These are phyloP conservation scores for Rallus limicola DNA, from an alignment of 2,113 vertebrate species.

Conservation along the genomic window DNA sequence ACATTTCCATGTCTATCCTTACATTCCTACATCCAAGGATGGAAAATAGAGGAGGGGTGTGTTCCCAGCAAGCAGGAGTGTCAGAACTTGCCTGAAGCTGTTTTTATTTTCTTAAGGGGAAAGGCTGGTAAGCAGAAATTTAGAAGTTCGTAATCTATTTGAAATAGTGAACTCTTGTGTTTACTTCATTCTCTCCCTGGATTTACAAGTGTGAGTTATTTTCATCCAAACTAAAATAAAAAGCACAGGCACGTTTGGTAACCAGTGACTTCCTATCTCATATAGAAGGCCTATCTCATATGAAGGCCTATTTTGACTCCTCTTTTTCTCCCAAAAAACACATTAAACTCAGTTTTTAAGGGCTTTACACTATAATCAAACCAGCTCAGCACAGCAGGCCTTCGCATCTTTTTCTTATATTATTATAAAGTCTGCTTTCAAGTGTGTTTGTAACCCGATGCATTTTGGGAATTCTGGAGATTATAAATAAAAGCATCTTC, in stretches of 20 bases:
- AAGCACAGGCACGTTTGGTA: background rate
- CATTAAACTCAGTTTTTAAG: constrained; percentile 20
- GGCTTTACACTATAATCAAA: background rate
- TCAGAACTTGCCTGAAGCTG: background rate
- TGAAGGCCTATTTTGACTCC: background rate
- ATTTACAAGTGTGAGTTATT: constrained; percentile 14
- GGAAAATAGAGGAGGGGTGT: background rate
- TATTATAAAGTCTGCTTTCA: constrained; percentile 43
- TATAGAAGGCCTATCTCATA: background rate
- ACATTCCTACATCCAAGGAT: background rate
- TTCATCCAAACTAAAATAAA: constrained; percentile 5
- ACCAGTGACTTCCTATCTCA: background rate
- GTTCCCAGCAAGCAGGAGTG: background rate
- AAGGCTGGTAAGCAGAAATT: constrained; percentile 11
- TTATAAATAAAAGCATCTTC: constrained; percentile 49
- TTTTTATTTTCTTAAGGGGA: background rate
- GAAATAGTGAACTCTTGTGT: background rate
- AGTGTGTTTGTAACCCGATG: background rate
- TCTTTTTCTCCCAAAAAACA: background rate
- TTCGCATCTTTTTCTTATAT: background rate
- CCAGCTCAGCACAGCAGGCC: background rate
- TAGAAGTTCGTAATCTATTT: background rate
- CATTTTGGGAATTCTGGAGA: constrained; percentile 25
- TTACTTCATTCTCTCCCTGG: background rate
- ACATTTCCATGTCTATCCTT: background rate